These are phyloP conservation scores for Apoda limacodes DNA, from an alignment of 2,888 invertebrate genomes.

Conservation along the genomic window DNA sequence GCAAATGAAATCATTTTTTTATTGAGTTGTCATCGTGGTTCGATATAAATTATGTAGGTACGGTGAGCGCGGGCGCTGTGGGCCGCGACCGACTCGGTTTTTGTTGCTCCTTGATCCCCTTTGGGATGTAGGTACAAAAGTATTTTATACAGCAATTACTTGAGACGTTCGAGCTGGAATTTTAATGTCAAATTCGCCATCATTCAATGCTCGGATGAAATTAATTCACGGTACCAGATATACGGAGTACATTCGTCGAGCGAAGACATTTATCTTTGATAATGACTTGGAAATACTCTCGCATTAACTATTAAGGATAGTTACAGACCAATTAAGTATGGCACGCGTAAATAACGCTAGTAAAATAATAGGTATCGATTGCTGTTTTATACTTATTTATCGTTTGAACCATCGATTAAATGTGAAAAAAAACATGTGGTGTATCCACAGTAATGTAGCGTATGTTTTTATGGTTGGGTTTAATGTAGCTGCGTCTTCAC, in stretches of 20 bases:
- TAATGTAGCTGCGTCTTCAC: conserved; percentile 26
- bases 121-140: conserved; percentile 65
- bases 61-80: conserved; percentile 31
- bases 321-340: conserved; percentile 51
- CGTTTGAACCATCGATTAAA: no score
- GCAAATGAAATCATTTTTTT: conserved; percentile 70
- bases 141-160: conserved; percentile 69
- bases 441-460: no score
- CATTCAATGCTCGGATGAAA: conserved; percentile 61
- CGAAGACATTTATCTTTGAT: conserved; percentile 50
- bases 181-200: conserved; percentile 67
- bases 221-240: conserved; percentile 48
- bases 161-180: conserved; percentile 61
- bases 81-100: conserved; percentile 39
- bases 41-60: conserved; percentile 51
- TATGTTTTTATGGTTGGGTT: conserved; percentile 23
- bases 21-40: conserved; percentile 66
- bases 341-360: conserved; percentile 47
- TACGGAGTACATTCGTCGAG: conserved; percentile 35
- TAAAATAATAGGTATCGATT: conserved; percentile 41
- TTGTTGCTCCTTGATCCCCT: conserved; percentile 60
- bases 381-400: no score
- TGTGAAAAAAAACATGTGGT: no score
- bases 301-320: conserved; percentile 50
- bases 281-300: conserved; percentile 54